Percentiles rank a stretch among this genome's conserved stretches.
Evolutionary conservation across 2,113 vertebrate species (phyloP).

Genomic region (Pseudorhombus dupliciocellatus): DNA sequence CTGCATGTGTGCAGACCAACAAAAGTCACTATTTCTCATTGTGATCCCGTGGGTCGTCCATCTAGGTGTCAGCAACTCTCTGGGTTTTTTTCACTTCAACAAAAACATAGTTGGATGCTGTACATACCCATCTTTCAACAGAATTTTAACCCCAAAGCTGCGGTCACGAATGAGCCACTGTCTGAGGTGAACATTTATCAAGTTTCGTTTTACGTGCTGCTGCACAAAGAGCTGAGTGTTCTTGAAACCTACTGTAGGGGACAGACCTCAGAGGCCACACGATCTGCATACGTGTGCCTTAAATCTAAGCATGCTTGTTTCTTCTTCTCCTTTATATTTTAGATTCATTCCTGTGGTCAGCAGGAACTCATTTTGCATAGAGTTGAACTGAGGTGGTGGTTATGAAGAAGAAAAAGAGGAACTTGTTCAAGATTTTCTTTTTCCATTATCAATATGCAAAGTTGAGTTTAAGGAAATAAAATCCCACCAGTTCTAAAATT

Average conservation of each 20-base stretch:
- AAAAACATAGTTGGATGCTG: constrained; percentile 38
- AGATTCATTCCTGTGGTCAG: constrained; percentile 47
- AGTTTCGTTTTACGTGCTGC: constrained; percentile 63
- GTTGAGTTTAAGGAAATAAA: constrained; percentile 25
- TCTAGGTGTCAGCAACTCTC: constrained; percentile 3
- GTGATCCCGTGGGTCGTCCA: neutral
- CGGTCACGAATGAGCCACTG: constrained; percentile 49
- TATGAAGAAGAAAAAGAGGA: constrained; percentile 37
- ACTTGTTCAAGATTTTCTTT: constrained; percentile 1
- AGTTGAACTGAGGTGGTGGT: constrained; percentile 22
- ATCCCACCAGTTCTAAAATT: constrained; percentile 1
- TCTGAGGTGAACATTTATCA: constrained; percentile 68
- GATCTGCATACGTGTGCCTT: constrained; percentile 62
- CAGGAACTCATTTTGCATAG: constrained; percentile 32
- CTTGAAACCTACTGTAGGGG: constrained; percentile 45
- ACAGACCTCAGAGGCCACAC: constrained; percentile 61
- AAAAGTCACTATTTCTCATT: constrained; percentile 14
- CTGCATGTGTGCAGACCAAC: neutral
- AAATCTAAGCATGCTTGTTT: constrained; percentile 41
- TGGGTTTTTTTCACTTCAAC: constrained; percentile 9
- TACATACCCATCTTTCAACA: constrained; percentile 63
- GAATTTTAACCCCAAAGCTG: constrained; percentile 45
- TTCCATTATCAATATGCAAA: neutral
- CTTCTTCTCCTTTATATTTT: constrained; percentile 49
- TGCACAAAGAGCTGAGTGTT: constrained; percentile 72